Conservation (phyloP, 2,113 vertebrate species). For the Struthidea cinerea region DNA sequence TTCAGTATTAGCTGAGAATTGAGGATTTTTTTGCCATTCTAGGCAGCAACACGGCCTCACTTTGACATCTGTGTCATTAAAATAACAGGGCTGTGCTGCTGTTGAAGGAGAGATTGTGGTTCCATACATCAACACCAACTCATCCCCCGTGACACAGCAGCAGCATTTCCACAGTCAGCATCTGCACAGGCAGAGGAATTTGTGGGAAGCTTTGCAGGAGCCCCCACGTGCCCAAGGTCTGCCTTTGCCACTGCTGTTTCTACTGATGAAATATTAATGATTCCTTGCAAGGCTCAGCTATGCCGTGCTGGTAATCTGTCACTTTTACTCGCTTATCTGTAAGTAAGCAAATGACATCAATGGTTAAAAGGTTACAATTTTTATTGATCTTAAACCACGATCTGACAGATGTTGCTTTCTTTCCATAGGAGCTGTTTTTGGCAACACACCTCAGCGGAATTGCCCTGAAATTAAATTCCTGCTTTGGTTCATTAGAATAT, state of each 20-base stretch:
- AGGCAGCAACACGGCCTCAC: neutral
- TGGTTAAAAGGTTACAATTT: constrained; percentile 41
- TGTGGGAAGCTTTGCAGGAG: neutral
- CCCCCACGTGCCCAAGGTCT: neutral
- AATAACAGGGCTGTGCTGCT: neutral
- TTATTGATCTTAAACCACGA: neutral
- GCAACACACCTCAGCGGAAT: constrained; percentile 6
- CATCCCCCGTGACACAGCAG: neutral
- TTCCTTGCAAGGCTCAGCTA: neutral
- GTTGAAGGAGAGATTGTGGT: neutral
- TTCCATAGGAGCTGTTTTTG: neutral
- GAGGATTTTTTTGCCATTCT: neutral
- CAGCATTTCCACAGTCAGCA: neutral
- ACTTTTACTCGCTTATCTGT: neutral
- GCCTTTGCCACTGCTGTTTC: neutral
- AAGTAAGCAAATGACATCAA: constrained; percentile 12
- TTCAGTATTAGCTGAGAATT: neutral
- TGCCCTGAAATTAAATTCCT: constrained; percentile 59
- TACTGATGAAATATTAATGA: neutral
- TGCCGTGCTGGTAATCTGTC: neutral
- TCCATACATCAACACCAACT: neutral
- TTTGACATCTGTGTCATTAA: neutral
- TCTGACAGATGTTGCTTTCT: constrained; percentile 8
- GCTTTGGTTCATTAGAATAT: constrained; percentile 56
- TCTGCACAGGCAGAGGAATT: neutral